These are phyloP conservation scores for Hippocampus barbouri DNA, from an alignment of 2,113 vertebrate genomes.

Conservation along the genomic window DNA sequence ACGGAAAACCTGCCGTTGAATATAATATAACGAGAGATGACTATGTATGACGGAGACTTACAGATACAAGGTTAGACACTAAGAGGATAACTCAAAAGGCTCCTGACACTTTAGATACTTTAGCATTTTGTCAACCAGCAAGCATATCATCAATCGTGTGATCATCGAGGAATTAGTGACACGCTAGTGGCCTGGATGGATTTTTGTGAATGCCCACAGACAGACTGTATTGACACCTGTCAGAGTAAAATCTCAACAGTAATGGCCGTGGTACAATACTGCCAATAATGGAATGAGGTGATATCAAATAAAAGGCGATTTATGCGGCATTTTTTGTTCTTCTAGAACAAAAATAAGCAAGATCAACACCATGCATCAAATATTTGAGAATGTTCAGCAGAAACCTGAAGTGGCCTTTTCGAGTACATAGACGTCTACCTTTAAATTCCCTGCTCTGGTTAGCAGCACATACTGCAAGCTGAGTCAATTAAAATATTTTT, in stretches of 20 bases:
- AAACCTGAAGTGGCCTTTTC: no score
- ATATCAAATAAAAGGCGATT: neutral
- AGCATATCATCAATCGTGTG: neutral
- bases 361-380: no score
- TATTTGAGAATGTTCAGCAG: no score
- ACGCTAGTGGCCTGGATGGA: constrained; percentile 1
- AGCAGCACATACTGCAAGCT: no score
- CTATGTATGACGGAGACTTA: constrained; percentile 20
- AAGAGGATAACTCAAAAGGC: neutral
- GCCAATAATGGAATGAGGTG: neutral
- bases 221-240: neutral
- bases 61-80: constrained; percentile 16
- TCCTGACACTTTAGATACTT: constrained; percentile 1
- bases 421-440: no score
- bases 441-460: no score
- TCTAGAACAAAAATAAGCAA: no score
- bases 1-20: neutral
- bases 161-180: neutral
- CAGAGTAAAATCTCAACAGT: neutral
- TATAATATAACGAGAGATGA: constrained; percentile 23
- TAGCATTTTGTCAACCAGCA: neutral
- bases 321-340: no score
- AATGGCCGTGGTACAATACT: neutral
- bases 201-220: neutral
- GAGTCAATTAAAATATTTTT: neutral